Evolutionary conservation across 2,888 invertebrate genomes (phyloP).

Genomic region (Hirtodrosophila duncani): DNA sequence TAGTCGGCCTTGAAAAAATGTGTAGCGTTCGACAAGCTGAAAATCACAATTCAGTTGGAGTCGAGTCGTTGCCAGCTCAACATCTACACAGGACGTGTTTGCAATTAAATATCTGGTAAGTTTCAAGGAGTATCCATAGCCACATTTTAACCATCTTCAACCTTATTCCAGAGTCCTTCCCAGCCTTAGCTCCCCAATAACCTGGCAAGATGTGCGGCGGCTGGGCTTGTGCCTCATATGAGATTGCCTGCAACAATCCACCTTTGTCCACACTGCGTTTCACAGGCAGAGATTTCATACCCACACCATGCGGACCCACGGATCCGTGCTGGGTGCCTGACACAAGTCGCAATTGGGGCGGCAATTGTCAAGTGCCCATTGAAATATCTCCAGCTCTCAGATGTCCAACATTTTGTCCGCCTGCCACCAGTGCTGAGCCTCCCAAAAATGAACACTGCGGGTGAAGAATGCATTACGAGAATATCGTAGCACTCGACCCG

Average conservation of each 20-base stretch:
- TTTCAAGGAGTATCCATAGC: no score
- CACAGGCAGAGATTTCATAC: slow-evolving; percentile 52
- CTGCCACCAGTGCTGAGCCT: background rate
- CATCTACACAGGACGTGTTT: no score
- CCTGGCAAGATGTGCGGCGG: slow-evolving; percentile 58
- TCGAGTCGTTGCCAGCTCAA: slow-evolving; percentile 4
- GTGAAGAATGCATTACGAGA: background rate
- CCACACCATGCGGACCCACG: slow-evolving; percentile 50
- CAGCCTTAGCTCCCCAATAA: no score
- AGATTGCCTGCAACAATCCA: slow-evolving; percentile 48
- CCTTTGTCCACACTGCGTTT: slow-evolving; percentile 50
- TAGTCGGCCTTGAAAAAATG: slow-evolving; percentile 15
- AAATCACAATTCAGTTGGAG: background rate
- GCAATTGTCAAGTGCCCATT: slow-evolving; percentile 40
- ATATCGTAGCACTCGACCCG: background rate
- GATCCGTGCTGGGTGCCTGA: slow-evolving; percentile 45
- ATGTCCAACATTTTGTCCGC: no score
- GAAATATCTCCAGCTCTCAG: background rate
- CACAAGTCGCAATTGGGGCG: slow-evolving; percentile 34
- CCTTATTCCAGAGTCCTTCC: no score
- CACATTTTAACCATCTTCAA: no score
- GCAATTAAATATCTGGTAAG: slow-evolving; percentile 9
- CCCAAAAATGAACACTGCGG: background rate
- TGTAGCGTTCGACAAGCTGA: background rate
- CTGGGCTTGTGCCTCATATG: slow-evolving; percentile 59